phyloP scores from a whole-genome alignment of 2,113 vertebrate genomes.

The Willisornis vidua region DNA sequence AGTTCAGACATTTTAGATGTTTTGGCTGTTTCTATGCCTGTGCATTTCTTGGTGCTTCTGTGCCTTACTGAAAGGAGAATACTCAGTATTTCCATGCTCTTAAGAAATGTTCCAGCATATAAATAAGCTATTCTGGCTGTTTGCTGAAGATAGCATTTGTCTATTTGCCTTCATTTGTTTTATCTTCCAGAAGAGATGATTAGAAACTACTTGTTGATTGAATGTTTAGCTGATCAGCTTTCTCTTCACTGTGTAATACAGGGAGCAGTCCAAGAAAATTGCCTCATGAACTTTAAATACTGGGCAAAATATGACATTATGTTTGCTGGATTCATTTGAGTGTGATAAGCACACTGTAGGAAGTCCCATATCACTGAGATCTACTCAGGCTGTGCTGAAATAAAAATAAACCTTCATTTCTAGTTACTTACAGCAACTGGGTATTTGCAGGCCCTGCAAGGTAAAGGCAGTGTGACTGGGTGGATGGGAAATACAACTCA shows the following conservation, averaged over 20 bases:
- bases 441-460: not conserved
- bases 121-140: not conserved
- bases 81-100: not conserved
- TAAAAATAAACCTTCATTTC: conserved; percentile 12
- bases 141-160: not conserved
- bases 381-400: not conserved
- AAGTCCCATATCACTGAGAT: conserved; percentile 4
- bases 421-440: not conserved
- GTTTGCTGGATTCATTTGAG: conserved; percentile 15
- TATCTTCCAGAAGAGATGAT: conserved; percentile 6
- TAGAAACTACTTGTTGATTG: conserved; percentile 8
- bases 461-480: not conserved
- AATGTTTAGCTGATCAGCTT: conserved; percentile 22
- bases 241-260: not conserved
- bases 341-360: not conserved
- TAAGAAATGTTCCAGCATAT: not conserved
- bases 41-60: not conserved
- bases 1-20: not conserved
- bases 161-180: conserved; percentile 40
- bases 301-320: not conserved
- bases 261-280: conserved; percentile 16
- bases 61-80: not conserved
- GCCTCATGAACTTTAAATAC: conserved; percentile 26
- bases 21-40: not conserved
- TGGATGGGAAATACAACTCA: not conserved